phyloP scores from a whole-genome alignment of 2,888 invertebrate genomes.

The Diaprepes abbreviatus region DNA sequence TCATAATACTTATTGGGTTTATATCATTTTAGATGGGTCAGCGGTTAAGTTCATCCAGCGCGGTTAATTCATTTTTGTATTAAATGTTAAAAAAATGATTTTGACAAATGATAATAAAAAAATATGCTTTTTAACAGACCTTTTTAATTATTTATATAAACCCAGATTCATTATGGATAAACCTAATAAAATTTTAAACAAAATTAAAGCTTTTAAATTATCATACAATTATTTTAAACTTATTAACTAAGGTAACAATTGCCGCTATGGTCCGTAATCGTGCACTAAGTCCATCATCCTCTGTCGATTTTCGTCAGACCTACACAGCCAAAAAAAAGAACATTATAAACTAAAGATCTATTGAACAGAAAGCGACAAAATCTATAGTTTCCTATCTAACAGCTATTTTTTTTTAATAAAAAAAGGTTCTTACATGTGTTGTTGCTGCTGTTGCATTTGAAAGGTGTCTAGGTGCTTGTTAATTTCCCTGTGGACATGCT shows the following conservation, averaged over 20 bases:
- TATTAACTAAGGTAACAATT: conserved; percentile 32
- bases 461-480: conserved; percentile 77
- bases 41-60: too few relatives aligned
- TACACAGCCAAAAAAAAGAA: conserved; percentile 52
- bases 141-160: too few relatives aligned
- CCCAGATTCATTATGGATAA: too few relatives aligned
- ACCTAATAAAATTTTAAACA: conserved; percentile 46
- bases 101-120: too few relatives aligned
- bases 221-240: conserved; percentile 38
- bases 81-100: too few relatives aligned
- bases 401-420: conserved; percentile 25
- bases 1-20: background rate
- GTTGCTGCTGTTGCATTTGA: conserved; percentile 70
- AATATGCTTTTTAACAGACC: too few relatives aligned
- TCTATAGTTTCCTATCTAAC: background rate
- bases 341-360: conserved; percentile 11
- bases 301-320: conserved; percentile 66
- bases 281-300: conserved; percentile 68
- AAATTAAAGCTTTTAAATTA: conserved; percentile 59
- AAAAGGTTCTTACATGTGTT: conserved; percentile 64
- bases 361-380: background rate
- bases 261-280: conserved; percentile 66
- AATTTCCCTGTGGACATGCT: conserved; percentile 77
- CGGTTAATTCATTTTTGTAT: too few relatives aligned
- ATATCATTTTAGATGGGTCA: background rate